Evolutionary conservation across 2,113 vertebrate species (phyloP).

Genomic region (Callipepla squamata): DNA sequence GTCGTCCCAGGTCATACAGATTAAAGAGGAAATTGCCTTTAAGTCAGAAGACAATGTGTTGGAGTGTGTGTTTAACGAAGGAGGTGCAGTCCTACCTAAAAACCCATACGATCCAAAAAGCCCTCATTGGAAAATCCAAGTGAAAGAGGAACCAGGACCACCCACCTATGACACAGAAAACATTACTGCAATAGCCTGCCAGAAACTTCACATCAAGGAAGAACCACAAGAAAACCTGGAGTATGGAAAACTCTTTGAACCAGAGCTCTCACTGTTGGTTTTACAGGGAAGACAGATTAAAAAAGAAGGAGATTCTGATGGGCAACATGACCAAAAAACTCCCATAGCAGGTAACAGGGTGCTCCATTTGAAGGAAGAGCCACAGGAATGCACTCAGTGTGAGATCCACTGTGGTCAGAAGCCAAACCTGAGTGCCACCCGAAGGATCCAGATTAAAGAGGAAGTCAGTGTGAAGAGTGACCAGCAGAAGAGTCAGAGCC

Average conservation of each 20-base stretch:
- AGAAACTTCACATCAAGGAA: constrained; percentile 6
- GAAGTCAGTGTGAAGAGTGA: not conserved
- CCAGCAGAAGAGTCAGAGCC: not conserved
- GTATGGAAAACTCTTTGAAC: not conserved
- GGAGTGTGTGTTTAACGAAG: not conserved
- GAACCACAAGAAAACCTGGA: not conserved
- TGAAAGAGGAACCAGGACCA: not conserved
- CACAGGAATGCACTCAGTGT: not conserved
- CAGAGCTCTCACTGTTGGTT: not conserved
- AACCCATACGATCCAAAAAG: not conserved
- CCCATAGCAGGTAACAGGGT: not conserved
- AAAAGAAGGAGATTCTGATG: not conserved
- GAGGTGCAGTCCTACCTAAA: not conserved
- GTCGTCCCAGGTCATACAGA: not conserved
- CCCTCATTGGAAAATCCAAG: not conserved
- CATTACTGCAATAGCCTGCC: not conserved
- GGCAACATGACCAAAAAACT: not conserved
- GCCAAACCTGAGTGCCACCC: not conserved
- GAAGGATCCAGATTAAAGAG: constrained; percentile 4
- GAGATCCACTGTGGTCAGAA: not conserved
- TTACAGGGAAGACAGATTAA: not conserved
- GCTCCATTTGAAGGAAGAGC: not conserved
- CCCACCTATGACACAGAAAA: not conserved
- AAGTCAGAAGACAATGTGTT: not conserved
- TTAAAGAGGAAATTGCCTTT: constrained; percentile 5